Percentiles rank a stretch among this genome's conserved stretches.
Evolutionary conservation across 2,888 invertebrate genomes (phyloP).

Genomic region (Yponomeuta malinellus): DNA sequence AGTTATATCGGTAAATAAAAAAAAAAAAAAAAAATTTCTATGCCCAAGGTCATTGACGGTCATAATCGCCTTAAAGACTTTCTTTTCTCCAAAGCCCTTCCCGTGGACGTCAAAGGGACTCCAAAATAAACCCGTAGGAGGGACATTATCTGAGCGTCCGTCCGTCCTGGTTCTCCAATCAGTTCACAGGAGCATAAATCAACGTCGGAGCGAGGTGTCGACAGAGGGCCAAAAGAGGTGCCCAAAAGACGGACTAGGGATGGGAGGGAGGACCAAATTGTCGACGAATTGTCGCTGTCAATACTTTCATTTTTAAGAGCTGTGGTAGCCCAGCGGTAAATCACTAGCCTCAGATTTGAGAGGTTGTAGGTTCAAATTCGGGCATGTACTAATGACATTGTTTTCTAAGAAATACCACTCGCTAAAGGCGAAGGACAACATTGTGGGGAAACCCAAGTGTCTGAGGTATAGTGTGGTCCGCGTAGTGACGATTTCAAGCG

Average conservation of each 20-base stretch:
- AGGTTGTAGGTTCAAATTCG: too few relatives aligned
- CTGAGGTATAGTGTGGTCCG: too few relatives aligned
- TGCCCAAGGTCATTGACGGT: background rate
- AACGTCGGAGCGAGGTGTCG: background rate
- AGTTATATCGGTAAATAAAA: too few relatives aligned
- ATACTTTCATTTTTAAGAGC: background rate
- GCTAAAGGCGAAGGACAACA: too few relatives aligned
- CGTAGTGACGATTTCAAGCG: too few relatives aligned
- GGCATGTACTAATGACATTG: too few relatives aligned
- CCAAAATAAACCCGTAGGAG: background rate
- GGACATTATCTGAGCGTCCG: background rate
- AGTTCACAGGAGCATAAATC: conserved; percentile 1
- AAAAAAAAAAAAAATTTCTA: too few relatives aligned
- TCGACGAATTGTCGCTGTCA: background rate
- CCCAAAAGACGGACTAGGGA: background rate
- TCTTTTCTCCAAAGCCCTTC: background rate
- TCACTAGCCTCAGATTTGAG: too few relatives aligned
- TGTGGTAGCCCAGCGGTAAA: too few relatives aligned
- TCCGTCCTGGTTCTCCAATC: background rate
- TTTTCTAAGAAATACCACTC: too few relatives aligned
- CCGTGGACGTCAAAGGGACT: background rate
- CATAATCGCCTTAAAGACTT: background rate
- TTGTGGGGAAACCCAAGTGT: too few relatives aligned
- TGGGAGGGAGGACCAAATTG: background rate
- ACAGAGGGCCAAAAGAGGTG: background rate